Percentiles rank a stretch among this genome's conserved stretches.
These are phyloP conservation scores for Hemichromis elongatus DNA, from an alignment of 2,113 vertebrate genomes.

Conservation along the genomic window DNA sequence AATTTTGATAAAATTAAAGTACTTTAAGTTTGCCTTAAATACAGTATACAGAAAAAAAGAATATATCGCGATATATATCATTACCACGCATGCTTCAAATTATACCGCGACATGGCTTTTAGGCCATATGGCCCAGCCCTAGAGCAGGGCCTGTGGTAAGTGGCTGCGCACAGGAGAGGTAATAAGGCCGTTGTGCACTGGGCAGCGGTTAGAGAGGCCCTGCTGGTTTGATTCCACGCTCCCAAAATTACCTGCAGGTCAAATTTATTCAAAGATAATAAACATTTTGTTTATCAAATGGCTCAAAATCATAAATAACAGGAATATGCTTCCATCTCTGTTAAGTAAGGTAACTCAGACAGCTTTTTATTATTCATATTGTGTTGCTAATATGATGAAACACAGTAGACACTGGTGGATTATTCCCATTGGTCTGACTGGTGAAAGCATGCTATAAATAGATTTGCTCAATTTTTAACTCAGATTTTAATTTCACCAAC, in stretches of 20 bases:
- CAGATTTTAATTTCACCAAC: neutral
- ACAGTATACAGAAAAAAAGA: too few relatives aligned
- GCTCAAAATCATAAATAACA: neutral
- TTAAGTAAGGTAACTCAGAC: fast-evolving
- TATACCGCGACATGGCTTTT: too few relatives aligned
- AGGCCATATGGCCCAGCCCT: too few relatives aligned
- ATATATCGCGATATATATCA: too few relatives aligned
- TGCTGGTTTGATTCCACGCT: neutral
- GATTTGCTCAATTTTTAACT: neutral
- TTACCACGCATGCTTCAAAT: too few relatives aligned
- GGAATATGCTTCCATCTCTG: neutral
- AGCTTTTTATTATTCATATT: neutral
- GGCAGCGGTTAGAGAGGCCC: neutral
- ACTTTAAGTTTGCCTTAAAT: too few relatives aligned
- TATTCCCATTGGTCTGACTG: neutral
- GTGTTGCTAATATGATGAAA: neutral
- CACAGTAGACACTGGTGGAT: neutral
- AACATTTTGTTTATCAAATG: fast-evolving
- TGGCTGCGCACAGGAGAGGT: neutral
- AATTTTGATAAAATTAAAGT: too few relatives aligned
- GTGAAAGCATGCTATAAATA: neutral
- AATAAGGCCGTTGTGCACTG: fast-evolving
- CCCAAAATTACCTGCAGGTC: neutral
- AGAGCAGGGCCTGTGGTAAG: neutral
- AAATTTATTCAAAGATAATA: fast-evolving